Evolutionary conservation across 2,113 vertebrate species (phyloP).

Genomic region (Notarius quadriscutis): DNA sequence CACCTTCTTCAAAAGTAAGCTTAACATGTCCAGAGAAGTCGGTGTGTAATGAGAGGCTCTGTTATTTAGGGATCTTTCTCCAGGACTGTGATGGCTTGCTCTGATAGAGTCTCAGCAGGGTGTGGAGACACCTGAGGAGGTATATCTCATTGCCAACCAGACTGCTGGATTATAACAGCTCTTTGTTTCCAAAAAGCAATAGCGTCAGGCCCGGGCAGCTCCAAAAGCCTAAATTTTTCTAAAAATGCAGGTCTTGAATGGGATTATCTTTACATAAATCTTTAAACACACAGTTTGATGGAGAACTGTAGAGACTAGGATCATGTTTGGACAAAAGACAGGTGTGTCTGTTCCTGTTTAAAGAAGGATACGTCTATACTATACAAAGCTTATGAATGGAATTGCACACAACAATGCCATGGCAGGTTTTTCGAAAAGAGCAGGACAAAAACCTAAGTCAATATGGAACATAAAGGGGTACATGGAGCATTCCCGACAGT

Average conservation of each 20-base stretch:
- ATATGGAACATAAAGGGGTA: neutral
- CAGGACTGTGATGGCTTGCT: conserved; percentile 49
- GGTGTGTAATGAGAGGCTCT: conserved; percentile 56
- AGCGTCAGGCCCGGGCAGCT: conserved; percentile 49
- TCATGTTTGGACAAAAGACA: conserved; percentile 31
- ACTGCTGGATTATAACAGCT: conserved; percentile 57
- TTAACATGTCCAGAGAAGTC: conserved; percentile 52
- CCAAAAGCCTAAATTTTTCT: conserved; percentile 55
- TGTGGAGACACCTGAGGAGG: conserved; percentile 47
- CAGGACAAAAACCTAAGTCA: neutral
- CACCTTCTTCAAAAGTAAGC: conserved; percentile 61
- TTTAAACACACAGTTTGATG: conserved; percentile 45
- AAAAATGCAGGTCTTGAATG: conserved; percentile 46
- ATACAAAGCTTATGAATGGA: conserved; percentile 12
- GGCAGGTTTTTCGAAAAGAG: neutral
- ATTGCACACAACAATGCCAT: neutral
- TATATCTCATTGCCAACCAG: conserved; percentile 43
- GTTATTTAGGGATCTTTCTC: conserved; percentile 51
- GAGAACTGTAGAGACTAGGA: conserved; percentile 24
- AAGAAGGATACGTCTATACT: neutral
- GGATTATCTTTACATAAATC: conserved; percentile 54
- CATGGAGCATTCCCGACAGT: neutral
- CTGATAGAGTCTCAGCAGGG: conserved; percentile 56
- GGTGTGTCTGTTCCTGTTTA: conserved; percentile 34
- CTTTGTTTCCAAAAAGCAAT: conserved; percentile 53